phyloP scores from a whole-genome alignment of 1,140 invertebrate species.

The Himalopsyche phryganea region DNA sequence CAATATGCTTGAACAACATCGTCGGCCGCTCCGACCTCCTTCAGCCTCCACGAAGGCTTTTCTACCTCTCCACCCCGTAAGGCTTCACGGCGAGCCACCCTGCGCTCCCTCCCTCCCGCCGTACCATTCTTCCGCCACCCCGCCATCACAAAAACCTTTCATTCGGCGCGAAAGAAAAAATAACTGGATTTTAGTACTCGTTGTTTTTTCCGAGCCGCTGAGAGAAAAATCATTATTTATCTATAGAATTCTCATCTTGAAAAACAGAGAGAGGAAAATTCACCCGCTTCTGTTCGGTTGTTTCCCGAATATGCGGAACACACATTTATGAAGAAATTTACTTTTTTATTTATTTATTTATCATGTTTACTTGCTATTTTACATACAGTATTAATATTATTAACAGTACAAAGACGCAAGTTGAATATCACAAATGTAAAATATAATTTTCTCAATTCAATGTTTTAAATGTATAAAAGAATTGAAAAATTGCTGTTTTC shows the following conservation, averaged over 20 bases:
- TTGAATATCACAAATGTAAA: no score
- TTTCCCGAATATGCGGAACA: not conserved
- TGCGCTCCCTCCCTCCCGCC: not conserved
- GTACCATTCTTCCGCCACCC: conserved; percentile 7
- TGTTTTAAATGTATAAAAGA: no score
- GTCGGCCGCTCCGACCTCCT: not conserved
- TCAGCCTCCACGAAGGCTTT: not conserved
- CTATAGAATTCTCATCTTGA: conserved; percentile 34
- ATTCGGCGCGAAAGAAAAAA: conserved; percentile 34
- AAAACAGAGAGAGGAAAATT: conserved; percentile 9
- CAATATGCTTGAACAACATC: conserved; percentile 35
- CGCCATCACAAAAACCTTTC: conserved; percentile 33
- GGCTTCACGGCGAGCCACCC: not conserved
- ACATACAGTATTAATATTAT: no score
- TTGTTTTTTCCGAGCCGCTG: conserved; percentile 31
- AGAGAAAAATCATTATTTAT: conserved; percentile 35
- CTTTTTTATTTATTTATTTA: no score
- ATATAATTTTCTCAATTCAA: no score
- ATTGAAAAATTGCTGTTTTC: no score
- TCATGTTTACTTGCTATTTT: no score
- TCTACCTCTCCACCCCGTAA: no score
- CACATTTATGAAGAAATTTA: no score
- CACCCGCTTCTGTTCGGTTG: no score
- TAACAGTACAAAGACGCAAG: no score
- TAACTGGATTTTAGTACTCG: conserved; percentile 35